Base-by-base conservation (phyloP, 1,140 invertebrate species). In the Andricus grossulariae region DNA sequence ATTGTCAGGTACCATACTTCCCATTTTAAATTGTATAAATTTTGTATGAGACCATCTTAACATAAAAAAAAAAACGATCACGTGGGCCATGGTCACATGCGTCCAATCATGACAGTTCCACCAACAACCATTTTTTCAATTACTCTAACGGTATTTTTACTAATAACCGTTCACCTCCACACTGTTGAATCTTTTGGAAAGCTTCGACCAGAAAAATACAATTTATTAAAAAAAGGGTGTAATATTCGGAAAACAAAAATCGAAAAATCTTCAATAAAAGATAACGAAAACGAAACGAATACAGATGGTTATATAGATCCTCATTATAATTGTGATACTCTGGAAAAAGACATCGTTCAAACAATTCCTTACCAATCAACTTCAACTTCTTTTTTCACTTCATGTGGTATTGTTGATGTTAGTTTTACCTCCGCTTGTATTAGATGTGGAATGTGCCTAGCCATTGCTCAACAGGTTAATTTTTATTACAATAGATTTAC, bases 371-470 rank as follows among this genome's bases (percentile, higher is more conserved):
- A 88, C 51, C 72, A 72, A 12, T 15, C 71, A 18, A 74, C 75
- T 19, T 54, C 50, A n/a, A 16, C n/a, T 72, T 66, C 39, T 3
- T 39, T n/a, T 45, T 76, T 45, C 15, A 49, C 66, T 21, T 72
- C 70, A 3, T 76, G 52, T 39, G 75, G 74, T 72, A 70, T n/a
- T 10, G 13, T 84, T 4, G 73, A 83, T 51, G 70, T 87, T 0
- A 75, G 85, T 71, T 79, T 90, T 16, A 87, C 87, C 7, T 87
- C 89, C 3, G 88, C 83, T 11, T 89, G 88, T 21, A 57, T 90
- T 12, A 83, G 83, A 85, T 90, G 89, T 54, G 83, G 84, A 70
- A 82, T 89, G 54, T 90, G 89, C 18, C 75, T 87, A 13, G 85
- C 85, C 0, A 83, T 90, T 39, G 87, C 88, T 66, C 82, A 87